Conservation (phyloP, 2,797 vertebrate species). For the Hydrolagus colliei region DNA sequence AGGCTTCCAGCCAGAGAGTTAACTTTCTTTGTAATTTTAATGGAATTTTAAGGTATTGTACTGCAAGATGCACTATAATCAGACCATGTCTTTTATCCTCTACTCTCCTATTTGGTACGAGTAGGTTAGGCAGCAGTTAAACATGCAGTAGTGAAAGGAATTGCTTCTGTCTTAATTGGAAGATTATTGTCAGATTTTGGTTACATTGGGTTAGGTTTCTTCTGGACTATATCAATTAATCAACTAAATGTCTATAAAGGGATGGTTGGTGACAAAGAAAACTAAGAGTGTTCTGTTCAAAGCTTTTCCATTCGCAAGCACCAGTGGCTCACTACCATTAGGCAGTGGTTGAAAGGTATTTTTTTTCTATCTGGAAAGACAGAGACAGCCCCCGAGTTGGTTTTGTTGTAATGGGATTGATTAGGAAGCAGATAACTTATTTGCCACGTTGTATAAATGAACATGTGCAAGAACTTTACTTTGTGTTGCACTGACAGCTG, state of each 20-base stretch:
- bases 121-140: background rate
- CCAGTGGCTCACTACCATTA: background rate
- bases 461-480: conserved; percentile 17
- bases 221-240: too few species aligned
- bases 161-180: too few species aligned
- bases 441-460: conserved; percentile 30
- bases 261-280: too few species aligned
- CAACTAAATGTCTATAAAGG: too few species aligned
- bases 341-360: background rate
- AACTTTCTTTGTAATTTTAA: too few species aligned
- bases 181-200: background rate
- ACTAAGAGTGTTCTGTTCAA: background rate
- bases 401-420: background rate
- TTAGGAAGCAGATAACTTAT: conserved; percentile 11
- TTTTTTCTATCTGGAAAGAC: conserved; percentile 5
- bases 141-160: background rate
- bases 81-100: too few species aligned
- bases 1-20: background rate
- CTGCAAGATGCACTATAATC: too few species aligned
- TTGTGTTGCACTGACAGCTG: conserved; percentile 14
- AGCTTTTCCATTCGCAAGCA: background rate
- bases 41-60: too few species aligned
- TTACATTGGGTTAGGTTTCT: too few species aligned
- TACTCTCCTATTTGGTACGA: background rate
- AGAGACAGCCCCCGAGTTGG: background rate